These are phyloP conservation scores for Columba livia DNA, from an alignment of 2,113 vertebrate species.

Conservation along the genomic window DNA sequence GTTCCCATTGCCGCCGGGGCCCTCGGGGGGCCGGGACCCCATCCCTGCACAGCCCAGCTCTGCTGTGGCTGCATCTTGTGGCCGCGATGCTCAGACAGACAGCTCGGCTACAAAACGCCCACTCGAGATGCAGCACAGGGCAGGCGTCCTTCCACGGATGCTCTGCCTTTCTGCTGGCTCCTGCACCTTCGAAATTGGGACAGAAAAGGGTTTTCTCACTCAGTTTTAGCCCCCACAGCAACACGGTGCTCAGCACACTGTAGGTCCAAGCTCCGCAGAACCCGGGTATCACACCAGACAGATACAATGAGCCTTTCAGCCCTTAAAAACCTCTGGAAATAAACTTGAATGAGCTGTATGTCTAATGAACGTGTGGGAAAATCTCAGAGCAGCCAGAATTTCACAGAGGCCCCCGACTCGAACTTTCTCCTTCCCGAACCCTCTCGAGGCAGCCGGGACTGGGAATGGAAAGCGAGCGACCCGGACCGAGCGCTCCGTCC, in stretches of 20 bases:
- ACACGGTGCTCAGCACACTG: fast-evolving
- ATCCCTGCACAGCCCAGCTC: neutral
- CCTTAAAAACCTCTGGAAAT: neutral
- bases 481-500: neutral
- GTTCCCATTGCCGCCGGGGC: fast-evolving
- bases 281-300: fast-evolving
- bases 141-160: neutral
- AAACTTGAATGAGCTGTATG: neutral
- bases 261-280: fast-evolving
- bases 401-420: neutral
- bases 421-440: constrained; percentile 39
- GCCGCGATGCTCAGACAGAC: fast-evolving
- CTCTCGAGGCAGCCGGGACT: neutral
- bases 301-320: neutral
- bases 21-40: fast-evolving
- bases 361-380: constrained; percentile 19
- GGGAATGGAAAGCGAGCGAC: neutral
- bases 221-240: fast-evolving
- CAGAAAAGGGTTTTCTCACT: fast-evolving
- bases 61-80: fast-evolving
- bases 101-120: neutral
- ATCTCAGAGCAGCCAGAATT: neutral
- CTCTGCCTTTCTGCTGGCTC: neutral
- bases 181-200: neutral
- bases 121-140: neutral